phyloP scores from a whole-genome alignment of 2,797 vertebrate species.

The Rhodeus uyekii region DNA sequence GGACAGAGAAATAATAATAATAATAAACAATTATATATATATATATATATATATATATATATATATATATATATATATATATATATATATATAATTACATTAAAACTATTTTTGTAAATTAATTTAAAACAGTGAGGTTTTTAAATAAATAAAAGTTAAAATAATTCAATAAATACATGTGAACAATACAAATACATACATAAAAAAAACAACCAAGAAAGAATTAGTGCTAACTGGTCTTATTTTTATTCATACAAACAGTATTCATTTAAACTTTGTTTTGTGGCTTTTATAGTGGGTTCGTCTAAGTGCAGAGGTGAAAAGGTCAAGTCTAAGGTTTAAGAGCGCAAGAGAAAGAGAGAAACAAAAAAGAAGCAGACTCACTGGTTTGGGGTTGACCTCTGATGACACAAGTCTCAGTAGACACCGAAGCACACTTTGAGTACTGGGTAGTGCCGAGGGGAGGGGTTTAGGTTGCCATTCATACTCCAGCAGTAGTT shows the following conservation, averaged over 20 bases:
- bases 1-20: not conserved
- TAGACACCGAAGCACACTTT: conserved; percentile 89
- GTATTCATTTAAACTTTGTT: not conserved
- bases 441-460: conserved; percentile 71
- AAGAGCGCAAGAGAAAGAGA: too few species aligned
- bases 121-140: not conserved
- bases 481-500: conserved; percentile 96
- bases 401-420: conserved; percentile 92
- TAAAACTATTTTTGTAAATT: not conserved
- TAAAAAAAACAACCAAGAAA: not conserved
- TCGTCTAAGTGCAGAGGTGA: not conserved
- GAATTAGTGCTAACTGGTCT: not conserved
- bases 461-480: conserved; percentile 81
- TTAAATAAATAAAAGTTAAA: not conserved
- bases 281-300: not conserved
- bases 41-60: too few species aligned
- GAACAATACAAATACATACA: not conserved
- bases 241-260: not conserved
- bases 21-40: too few species aligned
- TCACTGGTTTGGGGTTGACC: conserved; percentile 91
- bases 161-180: not conserved
- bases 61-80: too few species aligned
- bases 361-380: conserved; percentile 12
- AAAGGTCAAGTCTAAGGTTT: not conserved
- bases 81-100: not conserved